Evolutionary conservation across 1,140 invertebrate genomes (phyloP).

Genomic region (Magallana gigas): DNA sequence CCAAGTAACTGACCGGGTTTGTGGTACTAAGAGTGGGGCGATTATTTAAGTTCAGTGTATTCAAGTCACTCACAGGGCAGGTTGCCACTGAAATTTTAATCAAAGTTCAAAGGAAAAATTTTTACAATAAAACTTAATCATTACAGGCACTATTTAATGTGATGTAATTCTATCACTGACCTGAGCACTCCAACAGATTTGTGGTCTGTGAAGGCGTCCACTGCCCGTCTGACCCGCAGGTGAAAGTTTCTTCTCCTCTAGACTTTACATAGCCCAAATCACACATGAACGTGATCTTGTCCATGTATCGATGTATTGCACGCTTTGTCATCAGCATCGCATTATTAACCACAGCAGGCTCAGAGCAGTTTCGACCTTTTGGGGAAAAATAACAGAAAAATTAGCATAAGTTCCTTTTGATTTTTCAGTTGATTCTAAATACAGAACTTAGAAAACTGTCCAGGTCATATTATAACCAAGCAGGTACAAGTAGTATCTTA

Average conservation of each 20-base stretch:
- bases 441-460: background rate
- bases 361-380: constrained; percentile 57
- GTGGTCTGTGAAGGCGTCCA: constrained; percentile 85
- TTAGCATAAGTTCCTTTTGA: background rate
- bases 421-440: background rate
- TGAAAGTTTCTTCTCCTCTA: constrained; percentile 85
- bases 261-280: constrained; percentile 95
- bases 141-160: background rate
- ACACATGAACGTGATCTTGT: constrained; percentile 94
- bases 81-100: constrained; percentile 53
- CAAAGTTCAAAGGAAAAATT: background rate
- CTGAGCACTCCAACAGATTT: background rate
- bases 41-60: constrained; percentile 11
- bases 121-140: background rate
- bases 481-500: too few relatives aligned
- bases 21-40: constrained; percentile 7
- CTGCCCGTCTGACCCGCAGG: constrained; percentile 92
- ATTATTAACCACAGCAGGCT: constrained; percentile 80
- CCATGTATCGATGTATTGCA: constrained; percentile 91
- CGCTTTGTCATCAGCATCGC: constrained; percentile 92
- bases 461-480: too few relatives aligned
- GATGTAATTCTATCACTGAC: background rate
- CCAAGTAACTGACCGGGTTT: constrained; percentile 50
- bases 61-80: constrained; percentile 47
- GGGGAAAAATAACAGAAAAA: background rate